phyloP scores from a whole-genome alignment of 2,888 invertebrate genomes.

The Callyntrura guangdongensis region DNA sequence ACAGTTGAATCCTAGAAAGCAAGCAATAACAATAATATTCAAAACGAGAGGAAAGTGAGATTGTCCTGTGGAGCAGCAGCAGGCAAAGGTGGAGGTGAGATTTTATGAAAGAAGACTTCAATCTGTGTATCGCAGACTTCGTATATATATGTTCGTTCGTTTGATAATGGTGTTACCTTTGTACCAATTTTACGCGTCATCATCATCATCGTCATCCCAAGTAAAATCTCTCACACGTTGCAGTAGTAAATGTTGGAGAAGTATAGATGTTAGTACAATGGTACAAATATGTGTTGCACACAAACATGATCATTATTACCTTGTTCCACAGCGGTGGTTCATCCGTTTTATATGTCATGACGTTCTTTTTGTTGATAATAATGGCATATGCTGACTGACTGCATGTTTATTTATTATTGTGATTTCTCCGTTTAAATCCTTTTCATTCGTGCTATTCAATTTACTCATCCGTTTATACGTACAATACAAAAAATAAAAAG shows the following conservation, averaged over 20 bases:
- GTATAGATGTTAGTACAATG: conserved; percentile 29
- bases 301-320: conserved; percentile 74
- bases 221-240: conserved; percentile 25
- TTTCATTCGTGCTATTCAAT: conserved; percentile 74
- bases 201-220: conserved; percentile 72
- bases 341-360: conserved; percentile 75
- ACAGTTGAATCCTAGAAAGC: conserved; percentile 43
- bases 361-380: conserved; percentile 58
- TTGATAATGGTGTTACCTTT: conserved; percentile 19
- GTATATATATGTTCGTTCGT: conserved; percentile 8
- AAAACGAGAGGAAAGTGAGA: conserved; percentile 57
- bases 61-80: conserved; percentile 45
- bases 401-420: conserved; percentile 76
- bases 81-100: conserved; percentile 53
- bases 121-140: conserved; percentile 4
- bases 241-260: conserved; percentile 72
- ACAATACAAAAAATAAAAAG: conserved; percentile 33
- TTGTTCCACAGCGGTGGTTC: conserved; percentile 80
- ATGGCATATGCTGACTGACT: conserved; percentile 63
- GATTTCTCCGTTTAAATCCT: conserved; percentile 76
- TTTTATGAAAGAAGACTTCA: conserved; percentile 61
- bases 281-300: conserved; percentile 13
- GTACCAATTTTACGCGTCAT: not conserved
- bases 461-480: conserved; percentile 74
- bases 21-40: conserved; percentile 29